Evolutionary conservation across 2,797 vertebrate genomes (phyloP), one percentile per base, ranked within the genome.

Genomic region (Otus scops): DNA sequence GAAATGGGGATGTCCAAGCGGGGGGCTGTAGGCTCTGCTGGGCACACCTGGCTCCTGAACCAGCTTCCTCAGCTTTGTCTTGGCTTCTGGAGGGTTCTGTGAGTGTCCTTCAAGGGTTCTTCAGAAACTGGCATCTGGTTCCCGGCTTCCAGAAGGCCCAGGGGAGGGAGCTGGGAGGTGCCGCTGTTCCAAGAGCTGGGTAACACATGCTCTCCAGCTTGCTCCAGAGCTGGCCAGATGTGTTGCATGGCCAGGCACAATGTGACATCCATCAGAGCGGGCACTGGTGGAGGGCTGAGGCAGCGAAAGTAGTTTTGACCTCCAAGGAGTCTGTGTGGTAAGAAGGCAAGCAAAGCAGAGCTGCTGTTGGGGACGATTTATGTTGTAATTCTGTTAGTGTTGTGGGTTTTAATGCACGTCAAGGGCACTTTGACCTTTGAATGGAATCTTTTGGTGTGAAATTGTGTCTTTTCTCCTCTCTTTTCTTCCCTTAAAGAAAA

Each of bases 361-460:
- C 80, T 73, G 77, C 73, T 88, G n/a, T 18, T 88, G 60, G 56
- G 54, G 51, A 70, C 1, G 0, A 85, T 93, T 89, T 68, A n/a
- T 82, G 80, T 76, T 59, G 70, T 41, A 71, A 60, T 45, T 81
- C 48, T 32, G 43, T 50, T 68, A 34, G 77, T 77, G 63, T 61
- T 34, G 67, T 68, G 93, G 77, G 68, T 68, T 94, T 95, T 86
- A 90, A 78, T 93, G 89, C 65, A 28, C 11, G 27, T 97, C 91
- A 92, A 93, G 91, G 91, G 39, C 54, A 13, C 69, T 95, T 92
- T 39, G 75, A 88, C 89, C 91, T 93, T 84, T 53, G 47, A 45
- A 34, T 86, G 64, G 85, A 79, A 92, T 90, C 70, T 73, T 85
- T 50, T 91, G 95, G 85, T 95, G 93, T 92, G 88, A 95, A 87